A percentile compares a stretch with the other conserved stretches of the same genome.
Conservation (phyloP, 2,888 invertebrate species). For the Unio pictorum region DNA sequence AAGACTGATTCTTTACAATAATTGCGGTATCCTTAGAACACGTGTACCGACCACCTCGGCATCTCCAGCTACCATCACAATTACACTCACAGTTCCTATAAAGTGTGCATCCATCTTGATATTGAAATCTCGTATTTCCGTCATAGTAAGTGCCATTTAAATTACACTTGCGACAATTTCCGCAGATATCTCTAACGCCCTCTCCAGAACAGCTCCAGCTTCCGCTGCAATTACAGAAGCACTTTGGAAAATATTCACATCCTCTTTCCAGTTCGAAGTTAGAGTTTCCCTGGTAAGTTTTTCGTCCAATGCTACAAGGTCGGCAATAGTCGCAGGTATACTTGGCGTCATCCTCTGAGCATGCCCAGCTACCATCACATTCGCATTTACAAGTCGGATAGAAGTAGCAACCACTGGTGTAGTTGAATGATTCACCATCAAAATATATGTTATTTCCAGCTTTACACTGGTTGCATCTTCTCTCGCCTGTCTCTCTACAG, state of each 20-base stretch:
- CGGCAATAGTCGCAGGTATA: slow-evolving; percentile 37
- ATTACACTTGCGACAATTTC: slow-evolving; percentile 28
- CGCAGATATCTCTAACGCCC: slow-evolving; percentile 40
- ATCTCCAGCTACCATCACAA: slow-evolving; percentile 57
- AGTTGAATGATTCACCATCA: slow-evolving; percentile 25
- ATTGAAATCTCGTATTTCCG: slow-evolving; percentile 17
- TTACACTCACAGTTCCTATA: slow-evolving; percentile 47
- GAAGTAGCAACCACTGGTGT: slow-evolving; percentile 21
- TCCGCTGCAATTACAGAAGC: slow-evolving; percentile 54
- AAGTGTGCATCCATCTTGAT: slow-evolving; percentile 19
- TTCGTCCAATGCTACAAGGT: slow-evolving; percentile 44
- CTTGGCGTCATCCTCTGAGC: slow-evolving; percentile 29
- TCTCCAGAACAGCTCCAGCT: slow-evolving; percentile 54
- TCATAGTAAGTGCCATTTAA: slow-evolving; percentile 30
- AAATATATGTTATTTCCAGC: slow-evolving; percentile 3
- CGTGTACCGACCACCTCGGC: slow-evolving; percentile 33
- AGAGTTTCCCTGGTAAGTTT: slow-evolving; percentile 36
- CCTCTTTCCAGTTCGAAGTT: slow-evolving; percentile 43
- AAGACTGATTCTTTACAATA: no score
- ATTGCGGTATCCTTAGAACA: slow-evolving; percentile 4
- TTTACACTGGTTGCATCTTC: slow-evolving; percentile 22
- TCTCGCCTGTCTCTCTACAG: slow-evolving; percentile 12
- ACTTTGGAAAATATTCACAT: slow-evolving; percentile 44
- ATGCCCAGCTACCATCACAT: slow-evolving; percentile 35
- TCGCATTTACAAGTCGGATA: slow-evolving; percentile 37